phyloP scores from a whole-genome alignment of 2,888 invertebrate species.

The Arrhopalites spinosus region DNA sequence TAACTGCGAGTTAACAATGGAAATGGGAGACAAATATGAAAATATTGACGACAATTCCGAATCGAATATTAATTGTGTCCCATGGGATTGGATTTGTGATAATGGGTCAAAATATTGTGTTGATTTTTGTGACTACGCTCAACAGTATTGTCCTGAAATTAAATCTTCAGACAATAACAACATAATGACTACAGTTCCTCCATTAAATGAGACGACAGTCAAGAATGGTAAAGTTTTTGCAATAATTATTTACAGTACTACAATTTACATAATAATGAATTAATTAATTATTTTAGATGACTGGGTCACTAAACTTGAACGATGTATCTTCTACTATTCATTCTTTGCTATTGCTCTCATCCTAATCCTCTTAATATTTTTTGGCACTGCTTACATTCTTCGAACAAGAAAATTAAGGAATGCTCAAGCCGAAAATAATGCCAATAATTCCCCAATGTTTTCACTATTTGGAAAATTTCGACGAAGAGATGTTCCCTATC shows the following conservation, averaged over 20 bases:
- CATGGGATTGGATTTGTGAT: slow-evolving; percentile 9
- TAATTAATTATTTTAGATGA: background rate
- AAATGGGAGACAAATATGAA: no score
- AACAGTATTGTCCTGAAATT: slow-evolving; percentile 3
- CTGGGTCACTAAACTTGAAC: background rate
- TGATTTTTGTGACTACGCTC: background rate
- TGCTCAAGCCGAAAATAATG: background rate
- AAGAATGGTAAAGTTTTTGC: no score
- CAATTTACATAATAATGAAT: no score
- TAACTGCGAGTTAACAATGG: no score
- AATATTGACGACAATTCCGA: no score
- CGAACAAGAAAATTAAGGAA: background rate
- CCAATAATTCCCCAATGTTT: background rate
- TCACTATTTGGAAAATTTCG: background rate
- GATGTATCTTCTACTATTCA: slow-evolving; percentile 12
- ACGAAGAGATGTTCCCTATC: slow-evolving; percentile 10
- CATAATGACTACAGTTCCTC: no score
- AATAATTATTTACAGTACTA: no score
- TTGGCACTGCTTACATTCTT: background rate
- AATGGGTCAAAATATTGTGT: background rate
- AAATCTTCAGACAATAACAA: background rate
- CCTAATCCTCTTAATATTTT: slow-evolving; percentile 3
- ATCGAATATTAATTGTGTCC: background rate
- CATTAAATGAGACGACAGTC: no score
- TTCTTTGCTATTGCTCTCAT: background rate